phyloP scores from a whole-genome alignment of 2,888 invertebrate species.

The Spodoptera littoralis region DNA sequence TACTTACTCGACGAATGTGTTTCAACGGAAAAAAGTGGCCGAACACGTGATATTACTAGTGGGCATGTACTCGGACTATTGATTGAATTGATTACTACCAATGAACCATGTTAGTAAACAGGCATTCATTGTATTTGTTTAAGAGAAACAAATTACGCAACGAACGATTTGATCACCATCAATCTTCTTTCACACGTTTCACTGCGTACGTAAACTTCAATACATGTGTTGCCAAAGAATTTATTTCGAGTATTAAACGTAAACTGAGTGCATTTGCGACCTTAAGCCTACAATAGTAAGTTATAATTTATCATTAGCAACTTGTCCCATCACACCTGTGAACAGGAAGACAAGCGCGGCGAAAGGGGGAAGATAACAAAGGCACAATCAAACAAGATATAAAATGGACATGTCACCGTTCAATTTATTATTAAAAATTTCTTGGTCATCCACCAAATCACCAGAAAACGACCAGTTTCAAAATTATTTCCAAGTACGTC shows the following conservation, averaged over 20 bases:
- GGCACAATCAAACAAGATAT: neutral
- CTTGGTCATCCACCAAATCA: conserved; percentile 3
- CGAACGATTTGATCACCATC: conserved; percentile 37
- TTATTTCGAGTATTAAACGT: neutral
- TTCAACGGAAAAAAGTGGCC: conserved; percentile 4
- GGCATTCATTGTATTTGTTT: conserved; percentile 27
- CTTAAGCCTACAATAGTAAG: too few species aligned
- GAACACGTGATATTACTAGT: conserved; percentile 8
- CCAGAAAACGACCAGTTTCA: conserved; percentile 7
- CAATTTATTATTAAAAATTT: neutral
- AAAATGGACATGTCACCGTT: conserved; percentile 3
- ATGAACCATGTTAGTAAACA: conserved; percentile 45
- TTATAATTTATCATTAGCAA: conserved; percentile 1
- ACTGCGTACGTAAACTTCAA: conserved; percentile 14
- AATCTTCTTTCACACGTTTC: conserved; percentile 23
- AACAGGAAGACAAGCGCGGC: conserved; percentile 6
- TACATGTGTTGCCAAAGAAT: neutral
- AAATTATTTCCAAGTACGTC: conserved; percentile 26
- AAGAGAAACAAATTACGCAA: conserved; percentile 40
- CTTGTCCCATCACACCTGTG: conserved; percentile 18
- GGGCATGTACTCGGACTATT: conserved; percentile 12
- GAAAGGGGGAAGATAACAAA: too few species aligned
- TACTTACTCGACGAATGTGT: conserved; percentile 2
- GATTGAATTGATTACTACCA: conserved; percentile 46
- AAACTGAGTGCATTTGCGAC: neutral